Evolutionary conservation across 2,113 vertebrate genomes (phyloP).

Genomic region (Antechinus stuartii): DNA sequence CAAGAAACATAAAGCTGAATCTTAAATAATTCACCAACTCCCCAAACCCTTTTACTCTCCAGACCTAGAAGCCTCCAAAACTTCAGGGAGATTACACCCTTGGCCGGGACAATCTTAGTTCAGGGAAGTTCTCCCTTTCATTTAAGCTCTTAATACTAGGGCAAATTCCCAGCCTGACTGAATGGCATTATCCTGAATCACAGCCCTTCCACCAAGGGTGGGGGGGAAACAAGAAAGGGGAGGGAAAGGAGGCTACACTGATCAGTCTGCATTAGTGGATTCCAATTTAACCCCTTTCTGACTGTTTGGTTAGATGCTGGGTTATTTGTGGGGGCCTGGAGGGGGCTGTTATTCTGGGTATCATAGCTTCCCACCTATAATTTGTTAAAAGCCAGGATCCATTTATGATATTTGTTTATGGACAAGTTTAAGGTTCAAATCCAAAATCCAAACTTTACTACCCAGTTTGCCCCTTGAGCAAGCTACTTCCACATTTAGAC

Average conservation of each 20-base stretch:
- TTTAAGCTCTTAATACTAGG: background rate
- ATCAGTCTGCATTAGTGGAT: background rate
- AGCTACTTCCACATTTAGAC: too few relatives aligned
- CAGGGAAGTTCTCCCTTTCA: background rate
- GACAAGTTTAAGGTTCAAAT: too few relatives aligned
- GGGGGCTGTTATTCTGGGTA: too few relatives aligned
- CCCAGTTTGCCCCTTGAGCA: too few relatives aligned
- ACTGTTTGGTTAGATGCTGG: background rate
- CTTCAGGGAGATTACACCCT: background rate
- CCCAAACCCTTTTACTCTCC: background rate
- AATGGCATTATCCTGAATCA: background rate
- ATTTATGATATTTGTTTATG: too few relatives aligned
- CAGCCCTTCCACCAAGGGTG: background rate
- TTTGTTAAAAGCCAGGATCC: too few relatives aligned
- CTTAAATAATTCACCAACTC: background rate
- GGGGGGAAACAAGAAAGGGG: background rate
- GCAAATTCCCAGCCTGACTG: background rate
- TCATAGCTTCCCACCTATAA: too few relatives aligned
- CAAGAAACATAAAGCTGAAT: background rate
- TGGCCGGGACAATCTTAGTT: background rate
- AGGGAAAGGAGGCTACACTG: background rate
- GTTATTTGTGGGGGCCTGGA: too few relatives aligned
- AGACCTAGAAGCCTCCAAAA: background rate
- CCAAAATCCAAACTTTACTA: too few relatives aligned
- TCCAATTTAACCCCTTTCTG: background rate